Evolutionary conservation across 37 sponge, comb jelly and placozoan species (phyloP), one percentile per base, ranked within the genome.

Genomic region (Spongilla lacustris): DNA sequence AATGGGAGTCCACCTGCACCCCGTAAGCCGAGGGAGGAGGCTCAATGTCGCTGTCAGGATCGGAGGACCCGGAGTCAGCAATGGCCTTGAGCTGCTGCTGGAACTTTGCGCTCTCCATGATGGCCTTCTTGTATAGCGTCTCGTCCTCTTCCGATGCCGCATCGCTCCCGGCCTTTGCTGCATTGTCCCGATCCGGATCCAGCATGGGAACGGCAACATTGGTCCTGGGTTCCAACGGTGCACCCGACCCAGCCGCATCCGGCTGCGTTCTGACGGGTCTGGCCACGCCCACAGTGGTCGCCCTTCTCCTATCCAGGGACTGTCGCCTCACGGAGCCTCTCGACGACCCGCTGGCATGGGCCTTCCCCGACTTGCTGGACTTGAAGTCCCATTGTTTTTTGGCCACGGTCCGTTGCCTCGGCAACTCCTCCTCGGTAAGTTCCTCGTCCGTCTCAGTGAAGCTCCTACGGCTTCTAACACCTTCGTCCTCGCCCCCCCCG

Each of bases 21-120:
- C 37, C 46, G 27, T 68, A 49, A 9, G 79, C 5, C 22, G 28
- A 24, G 25, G 73, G 28, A 31, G 50, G 74, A 0, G 86, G 87
- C 36, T 93, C 93, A n/a, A 79, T 78, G 72, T 94, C 94, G 75
- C 94, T 94, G 68, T 94, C 94, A 24, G 78, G 88, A 46, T 90
- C 94, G 6, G 94, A 94, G 46, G 94, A 94, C 13, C 91, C 91
- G 0, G 88, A 84, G 19, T 94, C 85, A 5, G 94, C 94, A 19
- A 94, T 77, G 8, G 81, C 71, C 8, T 50, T 78, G 58, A 94
- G 38, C 11, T 69, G 84, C 29, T 73, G 33, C 66, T 69, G 69
- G 50, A 87, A 94, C 13, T 79, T 35, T 22, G 48, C 50, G 25
- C 87, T 90, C 29, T 86, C 84, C 41, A 76, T 24, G 21, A 90